These are phyloP conservation scores for Aspidoscelis tigris DNA, from an alignment of 2,113 vertebrate genomes.

Conservation along the genomic window DNA sequence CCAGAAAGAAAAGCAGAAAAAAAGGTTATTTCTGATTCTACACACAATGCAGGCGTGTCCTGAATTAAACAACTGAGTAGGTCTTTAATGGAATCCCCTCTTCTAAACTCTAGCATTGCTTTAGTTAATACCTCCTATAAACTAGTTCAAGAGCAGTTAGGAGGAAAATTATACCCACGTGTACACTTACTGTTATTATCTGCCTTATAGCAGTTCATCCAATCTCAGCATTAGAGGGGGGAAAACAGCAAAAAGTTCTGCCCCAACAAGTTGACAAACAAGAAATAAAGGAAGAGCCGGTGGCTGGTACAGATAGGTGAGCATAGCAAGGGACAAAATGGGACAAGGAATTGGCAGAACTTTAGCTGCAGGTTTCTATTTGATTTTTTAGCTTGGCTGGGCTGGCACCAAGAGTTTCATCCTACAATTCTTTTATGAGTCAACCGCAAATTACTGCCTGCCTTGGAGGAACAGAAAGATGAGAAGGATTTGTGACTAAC, in stretches of 20 bases:
- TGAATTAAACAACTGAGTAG: too few species aligned
- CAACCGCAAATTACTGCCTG: conserved; percentile 2
- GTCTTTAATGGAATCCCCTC: too few species aligned
- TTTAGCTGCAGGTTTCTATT: not conserved
- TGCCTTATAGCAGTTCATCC: not conserved
- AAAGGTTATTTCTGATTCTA: too few species aligned
- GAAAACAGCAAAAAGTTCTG: not conserved
- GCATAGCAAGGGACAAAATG: not conserved
- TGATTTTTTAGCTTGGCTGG: not conserved
- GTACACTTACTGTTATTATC: not conserved
- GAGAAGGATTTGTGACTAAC: not conserved
- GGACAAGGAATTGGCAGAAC: not conserved
- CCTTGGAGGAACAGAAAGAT: not conserved
- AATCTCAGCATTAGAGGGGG: not conserved
- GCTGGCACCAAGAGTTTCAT: not conserved
- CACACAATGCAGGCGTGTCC: too few species aligned
- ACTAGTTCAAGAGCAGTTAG: too few species aligned
- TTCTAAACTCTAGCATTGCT: too few species aligned
- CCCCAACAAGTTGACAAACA: not conserved
- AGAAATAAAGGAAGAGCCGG: not conserved
- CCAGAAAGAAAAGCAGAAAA: too few species aligned
- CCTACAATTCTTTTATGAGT: not conserved
- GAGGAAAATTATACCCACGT: not conserved
- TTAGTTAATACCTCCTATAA: too few species aligned
- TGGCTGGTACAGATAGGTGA: not conserved